Conservation (phyloP, 2,113 vertebrate genomes). For the Etheostoma spectabile region DNA sequence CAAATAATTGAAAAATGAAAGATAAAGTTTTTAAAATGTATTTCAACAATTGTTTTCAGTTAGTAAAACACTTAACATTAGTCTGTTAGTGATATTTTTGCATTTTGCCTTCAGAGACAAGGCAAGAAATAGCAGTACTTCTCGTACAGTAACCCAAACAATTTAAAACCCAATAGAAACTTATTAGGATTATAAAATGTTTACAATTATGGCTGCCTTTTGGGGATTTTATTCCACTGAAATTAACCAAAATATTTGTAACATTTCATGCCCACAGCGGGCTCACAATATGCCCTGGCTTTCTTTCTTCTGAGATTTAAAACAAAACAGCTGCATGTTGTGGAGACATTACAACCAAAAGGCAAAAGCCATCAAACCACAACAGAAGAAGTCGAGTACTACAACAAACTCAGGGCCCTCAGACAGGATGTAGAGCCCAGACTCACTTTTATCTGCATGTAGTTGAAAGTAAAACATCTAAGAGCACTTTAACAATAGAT, state of each 20-base stretch:
- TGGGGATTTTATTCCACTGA: not conserved
- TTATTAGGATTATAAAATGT: constrained; percentile 7
- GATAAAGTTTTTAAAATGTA: not conserved
- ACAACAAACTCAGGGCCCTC: constrained; percentile 7
- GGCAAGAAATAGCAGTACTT: not conserved
- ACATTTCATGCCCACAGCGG: constrained; percentile 5
- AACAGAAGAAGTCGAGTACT: constrained; percentile 25
- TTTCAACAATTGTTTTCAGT: constrained; percentile 16
- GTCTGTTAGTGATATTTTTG: not conserved
- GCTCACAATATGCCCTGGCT: not conserved
- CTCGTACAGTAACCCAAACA: not conserved
- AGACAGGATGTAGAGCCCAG: constrained; percentile 23
- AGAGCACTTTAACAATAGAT: not conserved
- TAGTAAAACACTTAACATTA: not conserved
- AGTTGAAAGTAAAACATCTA: not conserved
- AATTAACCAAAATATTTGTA: not conserved
- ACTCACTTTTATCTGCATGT: constrained; percentile 11
- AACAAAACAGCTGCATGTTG: constrained; percentile 29
- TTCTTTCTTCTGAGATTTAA: constrained; percentile 29
- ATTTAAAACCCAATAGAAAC: not conserved
- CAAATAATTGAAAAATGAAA: not conserved
- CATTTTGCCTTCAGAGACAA: not conserved
- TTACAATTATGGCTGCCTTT: not conserved
- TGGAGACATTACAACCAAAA: constrained; percentile 26
- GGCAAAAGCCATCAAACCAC: constrained; percentile 43